Evolutionary conservation across 2,797 vertebrate species (phyloP).

Genomic region (Margarornis squamiger): DNA sequence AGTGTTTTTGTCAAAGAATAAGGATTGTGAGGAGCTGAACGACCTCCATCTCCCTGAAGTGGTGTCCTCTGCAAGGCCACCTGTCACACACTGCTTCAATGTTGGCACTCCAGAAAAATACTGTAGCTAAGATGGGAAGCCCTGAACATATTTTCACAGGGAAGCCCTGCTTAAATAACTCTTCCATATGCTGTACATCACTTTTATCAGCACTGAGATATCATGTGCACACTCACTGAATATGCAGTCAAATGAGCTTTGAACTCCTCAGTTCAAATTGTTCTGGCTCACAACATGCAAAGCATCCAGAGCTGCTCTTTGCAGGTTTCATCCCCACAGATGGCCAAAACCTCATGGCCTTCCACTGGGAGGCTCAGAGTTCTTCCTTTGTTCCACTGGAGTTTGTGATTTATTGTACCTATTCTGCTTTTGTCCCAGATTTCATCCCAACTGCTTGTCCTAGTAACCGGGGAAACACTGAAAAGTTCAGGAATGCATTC

Average conservation of each 20-base stretch:
- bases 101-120: neutral
- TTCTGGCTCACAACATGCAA: neutral
- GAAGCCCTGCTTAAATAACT: conserved; percentile 22
- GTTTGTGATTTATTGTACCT: neutral
- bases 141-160: conserved; percentile 33
- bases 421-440: neutral
- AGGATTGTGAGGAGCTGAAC: neutral
- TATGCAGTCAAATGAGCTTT: neutral
- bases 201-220: conserved; percentile 14
- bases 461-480: neutral
- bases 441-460: neutral
- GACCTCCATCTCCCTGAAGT: conserved; percentile 1
- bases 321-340: neutral
- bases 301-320: neutral
- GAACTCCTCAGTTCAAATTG: neutral
- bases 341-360: neutral
- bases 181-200: neutral
- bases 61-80: neutral
- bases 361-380: neutral
- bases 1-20: neutral
- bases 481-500: neutral
- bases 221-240: neutral
- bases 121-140: neutral
- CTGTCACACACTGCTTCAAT: neutral
- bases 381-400: neutral